Evolutionary conservation across 92 coral and sea anemone genomes (phyloP).

Genomic region (Plumapathes pennacea): DNA sequence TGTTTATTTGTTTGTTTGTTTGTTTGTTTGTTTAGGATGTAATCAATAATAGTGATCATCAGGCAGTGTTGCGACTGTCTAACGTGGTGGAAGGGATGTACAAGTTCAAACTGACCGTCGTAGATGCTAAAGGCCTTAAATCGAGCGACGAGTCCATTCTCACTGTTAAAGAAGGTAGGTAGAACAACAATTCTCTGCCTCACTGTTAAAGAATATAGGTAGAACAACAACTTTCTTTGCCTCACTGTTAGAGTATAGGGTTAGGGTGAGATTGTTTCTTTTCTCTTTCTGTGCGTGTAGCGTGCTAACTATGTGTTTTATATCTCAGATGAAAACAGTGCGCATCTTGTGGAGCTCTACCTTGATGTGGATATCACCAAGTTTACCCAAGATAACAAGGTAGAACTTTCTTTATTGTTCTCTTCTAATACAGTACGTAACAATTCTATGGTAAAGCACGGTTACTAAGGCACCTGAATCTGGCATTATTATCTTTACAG

Average conservation of each 20-base stretch:
- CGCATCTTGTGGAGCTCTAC: constrained; percentile 87
- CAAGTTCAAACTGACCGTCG: constrained; percentile 86
- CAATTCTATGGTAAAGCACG: too few relatives aligned
- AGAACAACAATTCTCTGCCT: background rate
- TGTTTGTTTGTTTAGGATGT: constrained; percentile 87
- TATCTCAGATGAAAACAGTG: constrained; percentile 85
- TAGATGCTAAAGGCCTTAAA: constrained; percentile 83
- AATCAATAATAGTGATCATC: constrained; percentile 85
- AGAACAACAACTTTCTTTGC: too few relatives aligned
- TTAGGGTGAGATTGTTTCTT: too few relatives aligned
- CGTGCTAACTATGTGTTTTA: constrained; percentile 1
- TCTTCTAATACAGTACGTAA: background rate
- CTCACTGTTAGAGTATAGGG: too few relatives aligned
- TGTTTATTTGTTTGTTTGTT: too few relatives aligned
- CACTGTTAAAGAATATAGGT: too few relatives aligned
- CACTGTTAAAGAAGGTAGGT: constrained; percentile 89
- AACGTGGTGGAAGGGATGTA: constrained; percentile 98
- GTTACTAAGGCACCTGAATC: background rate
- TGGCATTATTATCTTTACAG: constrained; percentile 16
- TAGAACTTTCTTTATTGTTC: constrained; percentile 2
- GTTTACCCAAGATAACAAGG: constrained; percentile 95
- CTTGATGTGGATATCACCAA: constrained; percentile 97
- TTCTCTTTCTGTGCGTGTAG: too few relatives aligned
- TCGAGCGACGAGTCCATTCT: constrained; percentile 78
- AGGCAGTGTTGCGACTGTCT: constrained; percentile 81